A percentile compares a stretch with the other conserved stretches of the same genome.
These are phyloP conservation scores for Eucidaris tribuloides DNA, from an alignment of 35 echinoderm and acorn worm species.

Conservation along the genomic window DNA sequence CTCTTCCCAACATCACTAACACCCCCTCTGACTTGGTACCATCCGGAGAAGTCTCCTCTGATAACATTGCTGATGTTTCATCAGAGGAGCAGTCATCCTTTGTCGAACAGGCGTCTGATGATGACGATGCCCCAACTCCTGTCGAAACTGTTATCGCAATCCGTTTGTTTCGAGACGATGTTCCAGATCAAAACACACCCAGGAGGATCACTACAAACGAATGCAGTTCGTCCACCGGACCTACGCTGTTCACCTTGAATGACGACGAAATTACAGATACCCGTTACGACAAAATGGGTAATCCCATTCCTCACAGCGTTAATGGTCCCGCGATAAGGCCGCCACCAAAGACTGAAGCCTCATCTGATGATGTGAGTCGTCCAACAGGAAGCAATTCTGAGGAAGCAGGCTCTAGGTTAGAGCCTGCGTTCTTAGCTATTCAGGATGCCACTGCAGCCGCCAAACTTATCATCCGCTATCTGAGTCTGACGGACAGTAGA, in stretches of 20 bases:
- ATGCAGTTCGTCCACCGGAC: background rate
- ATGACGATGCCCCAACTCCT: background rate
- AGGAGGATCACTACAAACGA: background rate
- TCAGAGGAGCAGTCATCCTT: background rate
- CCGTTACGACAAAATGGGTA: background rate
- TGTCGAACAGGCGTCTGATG: background rate
- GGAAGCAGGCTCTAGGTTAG: background rate
- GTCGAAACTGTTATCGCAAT: background rate
- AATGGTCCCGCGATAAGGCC: background rate
- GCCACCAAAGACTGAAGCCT: background rate
- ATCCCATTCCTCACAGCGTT: background rate
- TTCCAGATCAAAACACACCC: background rate
- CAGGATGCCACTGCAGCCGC: background rate
- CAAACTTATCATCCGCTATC: constrained; percentile 14
- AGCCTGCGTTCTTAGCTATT: constrained; percentile 1
- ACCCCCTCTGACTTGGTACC: background rate
- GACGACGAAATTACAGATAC: background rate
- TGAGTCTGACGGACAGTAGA: background rate
- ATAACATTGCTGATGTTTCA: background rate
- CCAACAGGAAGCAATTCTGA: background rate
- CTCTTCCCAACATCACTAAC: background rate
- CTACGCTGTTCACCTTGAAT: background rate
- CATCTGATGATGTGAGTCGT: background rate
- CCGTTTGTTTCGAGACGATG: background rate
- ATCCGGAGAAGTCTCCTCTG: background rate